A percentile compares a stretch with the other conserved stretches of the same genome.
Conservation (phyloP, 2,888 invertebrate genomes). For the Argyresthia goedartella region DNA sequence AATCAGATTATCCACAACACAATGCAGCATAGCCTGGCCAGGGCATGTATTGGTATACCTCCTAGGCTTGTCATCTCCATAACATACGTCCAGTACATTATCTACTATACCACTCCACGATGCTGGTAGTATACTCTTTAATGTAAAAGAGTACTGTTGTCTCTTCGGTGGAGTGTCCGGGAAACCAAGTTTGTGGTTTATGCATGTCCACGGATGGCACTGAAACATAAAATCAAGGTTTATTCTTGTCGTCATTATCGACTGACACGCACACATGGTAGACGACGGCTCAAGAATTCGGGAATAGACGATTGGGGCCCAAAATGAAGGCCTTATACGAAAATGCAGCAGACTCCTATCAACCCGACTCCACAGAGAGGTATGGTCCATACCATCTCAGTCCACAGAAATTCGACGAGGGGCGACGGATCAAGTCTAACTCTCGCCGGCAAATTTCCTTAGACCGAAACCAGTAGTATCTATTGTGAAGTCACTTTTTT, state of each 20-base stretch:
- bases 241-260: no score
- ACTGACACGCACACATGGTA: no score
- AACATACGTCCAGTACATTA: slow-evolving; percentile 30
- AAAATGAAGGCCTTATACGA: neutral
- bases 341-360: neutral
- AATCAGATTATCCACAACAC: slow-evolving; percentile 46
- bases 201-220: slow-evolving; percentile 50
- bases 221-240: slow-evolving; percentile 14
- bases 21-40: slow-evolving; percentile 47
- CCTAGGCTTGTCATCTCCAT: slow-evolving; percentile 22
- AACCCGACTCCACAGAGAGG: no score
- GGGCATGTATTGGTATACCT: slow-evolving; percentile 45
- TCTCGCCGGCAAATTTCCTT: no score
- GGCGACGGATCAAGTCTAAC: no score
- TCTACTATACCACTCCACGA: slow-evolving; percentile 32
- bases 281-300: no score
- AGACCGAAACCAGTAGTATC: no score
- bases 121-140: slow-evolving; percentile 29
- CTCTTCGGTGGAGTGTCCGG: slow-evolving; percentile 27
- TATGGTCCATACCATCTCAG: no score
- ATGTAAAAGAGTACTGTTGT: slow-evolving; percentile 17
- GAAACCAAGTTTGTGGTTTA: slow-evolving; percentile 36
- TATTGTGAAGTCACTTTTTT: no score
- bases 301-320: neutral
- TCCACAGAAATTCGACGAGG: no score